phyloP scores from a whole-genome alignment of 2,888 invertebrate genomes.

The Napeogenes sylphis region DNA sequence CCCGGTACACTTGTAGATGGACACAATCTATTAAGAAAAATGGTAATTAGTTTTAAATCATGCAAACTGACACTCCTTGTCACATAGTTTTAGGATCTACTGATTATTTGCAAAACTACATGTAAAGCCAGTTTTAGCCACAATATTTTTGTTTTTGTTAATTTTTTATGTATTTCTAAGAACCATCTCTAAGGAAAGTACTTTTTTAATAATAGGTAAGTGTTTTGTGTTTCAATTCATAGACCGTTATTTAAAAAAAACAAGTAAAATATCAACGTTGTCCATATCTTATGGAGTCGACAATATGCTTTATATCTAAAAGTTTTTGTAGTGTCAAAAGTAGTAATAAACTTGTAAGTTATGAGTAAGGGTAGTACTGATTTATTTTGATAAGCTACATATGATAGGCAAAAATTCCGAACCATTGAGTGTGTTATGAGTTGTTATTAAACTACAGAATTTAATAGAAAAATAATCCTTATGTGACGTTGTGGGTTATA shows the following conservation, averaged over 20 bases:
- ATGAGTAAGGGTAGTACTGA: conserved; percentile 7
- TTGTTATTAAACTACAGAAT: background rate
- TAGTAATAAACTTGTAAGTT: conserved; percentile 13
- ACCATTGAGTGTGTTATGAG: background rate
- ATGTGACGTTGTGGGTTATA: too few species aligned
- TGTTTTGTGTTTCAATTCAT: conserved; percentile 24
- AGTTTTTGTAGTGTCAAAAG: conserved; percentile 29
- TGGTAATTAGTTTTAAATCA: conserved; percentile 10
- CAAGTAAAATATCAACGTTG: conserved; percentile 39
- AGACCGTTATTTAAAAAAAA: conserved; percentile 39
- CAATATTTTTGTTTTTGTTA: too few species aligned
- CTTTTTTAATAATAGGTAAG: too few species aligned
- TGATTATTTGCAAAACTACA: too few species aligned
- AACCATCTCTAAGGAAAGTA: too few species aligned
- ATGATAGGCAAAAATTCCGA: background rate
- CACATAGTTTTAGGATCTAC: too few species aligned
- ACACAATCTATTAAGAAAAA: conserved; percentile 85
- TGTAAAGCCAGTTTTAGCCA: too few species aligned
- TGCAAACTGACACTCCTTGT: too few species aligned
- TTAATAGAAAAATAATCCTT: too few species aligned
- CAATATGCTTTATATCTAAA: conserved; percentile 33
- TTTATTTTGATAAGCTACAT: conserved; percentile 7
- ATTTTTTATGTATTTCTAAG: too few species aligned
- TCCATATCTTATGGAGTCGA: conserved; percentile 39
- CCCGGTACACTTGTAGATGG: conserved; percentile 91